Evolutionary conservation across 1,140 invertebrate species (phyloP).

Genomic region (Reticulitermes speratus): DNA sequence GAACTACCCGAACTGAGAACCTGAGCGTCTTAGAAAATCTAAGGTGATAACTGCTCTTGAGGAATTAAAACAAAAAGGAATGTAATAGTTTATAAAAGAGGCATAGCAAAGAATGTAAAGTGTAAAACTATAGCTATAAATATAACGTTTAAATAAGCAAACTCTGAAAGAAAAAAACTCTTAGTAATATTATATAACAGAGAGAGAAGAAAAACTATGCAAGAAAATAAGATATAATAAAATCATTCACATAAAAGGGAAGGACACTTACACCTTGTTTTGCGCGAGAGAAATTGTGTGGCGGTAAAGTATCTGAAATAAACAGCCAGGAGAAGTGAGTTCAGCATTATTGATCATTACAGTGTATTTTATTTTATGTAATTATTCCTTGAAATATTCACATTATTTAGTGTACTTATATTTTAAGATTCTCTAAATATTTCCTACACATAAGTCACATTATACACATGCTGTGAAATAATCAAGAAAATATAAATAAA

Average conservation of each 20-base stretch:
- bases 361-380: background rate
- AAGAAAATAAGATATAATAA: slow-evolving; percentile 18
- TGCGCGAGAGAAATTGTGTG: slow-evolving; percentile 29
- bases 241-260: slow-evolving; percentile 31
- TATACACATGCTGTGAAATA: no score
- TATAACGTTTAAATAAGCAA: slow-evolving; percentile 19
- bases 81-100: background rate
- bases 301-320: slow-evolving; percentile 31
- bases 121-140: slow-evolving; percentile 11
- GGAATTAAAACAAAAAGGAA: background rate
- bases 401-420: no score
- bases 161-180: background rate
- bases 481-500: no score
- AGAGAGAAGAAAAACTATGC: slow-evolving; percentile 29
- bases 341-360: background rate
- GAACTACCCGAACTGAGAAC: background rate
- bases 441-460: no score
- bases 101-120: background rate
- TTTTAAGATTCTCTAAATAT: no score
- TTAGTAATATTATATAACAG: background rate
- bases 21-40: background rate
- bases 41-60: background rate
- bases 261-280: slow-evolving; percentile 30
- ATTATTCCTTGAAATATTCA: background rate
- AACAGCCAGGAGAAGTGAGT: slow-evolving; percentile 26